Percentiles rank a stretch among this genome's conserved stretches.
Evolutionary conservation across 2,888 invertebrate genomes (phyloP).

Genomic region (Malacosoma neustria): DNA sequence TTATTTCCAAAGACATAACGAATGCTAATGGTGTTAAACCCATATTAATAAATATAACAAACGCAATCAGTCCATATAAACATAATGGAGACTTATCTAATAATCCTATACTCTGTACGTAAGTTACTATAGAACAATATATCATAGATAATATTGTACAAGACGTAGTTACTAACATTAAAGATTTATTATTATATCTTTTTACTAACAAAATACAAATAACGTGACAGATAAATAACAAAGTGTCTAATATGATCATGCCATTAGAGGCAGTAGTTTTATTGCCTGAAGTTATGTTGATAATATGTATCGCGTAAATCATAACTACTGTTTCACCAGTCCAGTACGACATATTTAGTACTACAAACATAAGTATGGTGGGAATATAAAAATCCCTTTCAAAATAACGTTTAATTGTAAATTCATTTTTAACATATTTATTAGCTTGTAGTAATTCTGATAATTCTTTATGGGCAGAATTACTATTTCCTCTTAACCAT

Average conservation of each 20-base stretch:
- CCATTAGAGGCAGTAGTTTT: conserved; percentile 10
- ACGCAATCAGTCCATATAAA: conserved; percentile 10
- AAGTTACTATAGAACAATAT: conserved; percentile 4
- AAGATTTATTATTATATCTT: conserved; percentile 13
- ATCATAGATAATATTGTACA: conserved; percentile 7
- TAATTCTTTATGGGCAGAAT: conserved; percentile 11
- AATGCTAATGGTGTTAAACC: conserved; percentile 10
- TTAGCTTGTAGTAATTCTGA: conserved; percentile 7
- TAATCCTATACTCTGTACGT: conserved; percentile 7
- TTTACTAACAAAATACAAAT: conserved; percentile 8
- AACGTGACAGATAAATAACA: conserved; percentile 8
- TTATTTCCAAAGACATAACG: conserved; percentile 11
- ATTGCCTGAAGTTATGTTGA: conserved; percentile 10
- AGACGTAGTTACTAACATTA: conserved; percentile 8
- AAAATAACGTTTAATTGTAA: conserved; percentile 5
- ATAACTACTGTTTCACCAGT: conserved; percentile 11
- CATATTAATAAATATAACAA: conserved; percentile 9
- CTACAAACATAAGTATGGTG: conserved; percentile 12
- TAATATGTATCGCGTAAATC: conserved; percentile 15
- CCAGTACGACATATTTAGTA: conserved; percentile 15
- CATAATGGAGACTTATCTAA: conserved; percentile 10
- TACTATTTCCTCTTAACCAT: conserved; percentile 14
- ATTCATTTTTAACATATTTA: neutral
- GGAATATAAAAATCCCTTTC: conserved; percentile 17
- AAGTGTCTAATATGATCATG: conserved; percentile 5